Evolutionary conservation across 2,113 vertebrate genomes (phyloP).

Genomic region (Phrynosoma blainvillii): DNA sequence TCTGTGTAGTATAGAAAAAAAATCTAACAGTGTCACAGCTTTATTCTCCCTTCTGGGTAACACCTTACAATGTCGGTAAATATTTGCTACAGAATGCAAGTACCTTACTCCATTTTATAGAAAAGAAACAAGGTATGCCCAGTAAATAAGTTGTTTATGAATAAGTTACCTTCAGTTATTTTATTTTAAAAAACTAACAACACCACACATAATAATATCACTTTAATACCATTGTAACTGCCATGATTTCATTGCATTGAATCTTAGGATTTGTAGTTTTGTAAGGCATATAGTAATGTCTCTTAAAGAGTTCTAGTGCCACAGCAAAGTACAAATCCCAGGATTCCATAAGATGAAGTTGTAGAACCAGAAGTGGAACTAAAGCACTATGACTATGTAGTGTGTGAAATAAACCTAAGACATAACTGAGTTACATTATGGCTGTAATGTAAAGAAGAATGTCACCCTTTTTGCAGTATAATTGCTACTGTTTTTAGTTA

Average conservation of each 20-base stretch:
- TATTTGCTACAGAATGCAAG: constrained; percentile 21
- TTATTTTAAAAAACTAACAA: neutral
- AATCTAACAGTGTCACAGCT: constrained; percentile 44
- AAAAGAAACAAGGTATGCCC: constrained; percentile 1
- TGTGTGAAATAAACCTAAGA: neutral
- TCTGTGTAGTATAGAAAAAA: neutral
- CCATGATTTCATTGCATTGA: too few relatives aligned
- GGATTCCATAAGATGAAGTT: too few relatives aligned
- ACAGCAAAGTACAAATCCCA: too few relatives aligned
- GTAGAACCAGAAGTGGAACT: too few relatives aligned
- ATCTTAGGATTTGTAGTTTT: too few relatives aligned
- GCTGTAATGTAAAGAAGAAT: neutral
- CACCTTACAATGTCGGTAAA: constrained; percentile 37
- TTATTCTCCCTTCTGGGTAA: constrained; percentile 49
- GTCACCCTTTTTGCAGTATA: neutral
- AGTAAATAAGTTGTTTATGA: neutral
- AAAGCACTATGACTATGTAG: too few relatives aligned
- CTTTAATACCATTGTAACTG: too few relatives aligned
- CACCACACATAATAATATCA: too few relatives aligned
- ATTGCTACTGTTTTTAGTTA: neutral
- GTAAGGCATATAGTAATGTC: too few relatives aligned
- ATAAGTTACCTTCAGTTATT: neutral
- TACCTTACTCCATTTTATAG: constrained; percentile 28
- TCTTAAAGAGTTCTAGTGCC: too few relatives aligned
- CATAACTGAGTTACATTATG: neutral